phyloP scores from a whole-genome alignment of 1,140 invertebrate genomes.

The Meteorus sp. region DNA sequence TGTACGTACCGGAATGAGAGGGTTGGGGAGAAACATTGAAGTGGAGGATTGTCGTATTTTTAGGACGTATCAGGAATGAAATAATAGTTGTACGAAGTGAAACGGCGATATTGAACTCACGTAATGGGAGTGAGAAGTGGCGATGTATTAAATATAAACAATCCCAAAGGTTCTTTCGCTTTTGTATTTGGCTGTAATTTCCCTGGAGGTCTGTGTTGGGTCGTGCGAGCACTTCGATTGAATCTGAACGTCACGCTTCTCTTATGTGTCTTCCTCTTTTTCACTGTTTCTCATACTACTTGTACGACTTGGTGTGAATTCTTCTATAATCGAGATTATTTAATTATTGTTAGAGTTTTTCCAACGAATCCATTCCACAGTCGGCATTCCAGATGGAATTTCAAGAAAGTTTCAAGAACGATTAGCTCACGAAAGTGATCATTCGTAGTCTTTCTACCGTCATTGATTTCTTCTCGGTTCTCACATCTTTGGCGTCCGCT shows the following conservation, averaged over 20 bases:
- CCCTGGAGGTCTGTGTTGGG: slow-evolving; percentile 12
- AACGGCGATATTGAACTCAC: no score
- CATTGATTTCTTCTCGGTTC: slow-evolving; percentile 1
- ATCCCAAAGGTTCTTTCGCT: background rate
- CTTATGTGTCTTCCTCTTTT: slow-evolving; percentile 18
- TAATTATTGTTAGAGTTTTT: slow-evolving; percentile 52
- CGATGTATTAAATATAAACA: no score
- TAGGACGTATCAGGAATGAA: no score
- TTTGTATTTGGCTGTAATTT: slow-evolving; percentile 30
- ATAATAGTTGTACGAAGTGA: background rate
- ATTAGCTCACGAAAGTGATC: no score
- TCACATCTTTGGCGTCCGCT: background rate
- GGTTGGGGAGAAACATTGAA: background rate
- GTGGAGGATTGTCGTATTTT: background rate
- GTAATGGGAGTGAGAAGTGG: background rate
- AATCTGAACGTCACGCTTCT: slow-evolving; percentile 39
- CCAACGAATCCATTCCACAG: no score
- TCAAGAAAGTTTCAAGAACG: no score
- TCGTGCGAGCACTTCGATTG: slow-evolving; percentile 37
- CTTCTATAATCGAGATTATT: slow-evolving; percentile 42
- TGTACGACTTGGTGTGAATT: no score
- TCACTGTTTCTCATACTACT: background rate
- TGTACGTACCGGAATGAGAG: slow-evolving; percentile 9
- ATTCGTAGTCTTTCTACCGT: slow-evolving; percentile 23
- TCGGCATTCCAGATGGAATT: no score